Evolutionary conservation across 2,888 invertebrate species (phyloP).

Genomic region (Herminia tarsipennalis): DNA sequence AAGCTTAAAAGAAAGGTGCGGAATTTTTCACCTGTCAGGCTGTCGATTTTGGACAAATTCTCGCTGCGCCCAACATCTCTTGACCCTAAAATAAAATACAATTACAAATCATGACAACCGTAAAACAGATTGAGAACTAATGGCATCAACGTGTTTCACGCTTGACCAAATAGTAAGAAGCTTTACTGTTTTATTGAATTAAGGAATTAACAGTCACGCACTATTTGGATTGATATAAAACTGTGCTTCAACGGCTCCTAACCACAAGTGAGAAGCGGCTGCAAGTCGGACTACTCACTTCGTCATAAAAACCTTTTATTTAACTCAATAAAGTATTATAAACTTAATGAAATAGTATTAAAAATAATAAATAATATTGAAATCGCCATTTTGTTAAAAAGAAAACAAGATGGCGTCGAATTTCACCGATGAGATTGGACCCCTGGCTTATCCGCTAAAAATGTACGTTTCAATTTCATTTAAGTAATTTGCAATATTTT

Average conservation of each 20-base stretch:
- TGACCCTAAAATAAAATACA: no score
- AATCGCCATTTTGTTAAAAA: conserved; percentile 61
- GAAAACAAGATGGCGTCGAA: conserved; percentile 76
- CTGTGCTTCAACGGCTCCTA: conserved; percentile 33
- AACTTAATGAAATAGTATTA: conserved; percentile 56
- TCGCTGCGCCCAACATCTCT: no score
- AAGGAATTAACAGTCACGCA: conserved; percentile 84
- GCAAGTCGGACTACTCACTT: conserved; percentile 84
- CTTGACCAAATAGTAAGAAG: conserved; percentile 80
- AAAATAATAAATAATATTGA: conserved; percentile 22
- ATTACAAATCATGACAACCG: conserved; percentile 47
- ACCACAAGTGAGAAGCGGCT: conserved; percentile 85
- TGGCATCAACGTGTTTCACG: conserved; percentile 64
- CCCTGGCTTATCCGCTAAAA: conserved; percentile 76
- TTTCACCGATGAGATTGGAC: conserved; percentile 70
- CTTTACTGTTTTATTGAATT: conserved; percentile 84
- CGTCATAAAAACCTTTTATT: conserved; percentile 56
- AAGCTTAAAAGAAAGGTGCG: no score
- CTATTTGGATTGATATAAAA: conserved; percentile 76
- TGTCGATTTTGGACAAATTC: no score
- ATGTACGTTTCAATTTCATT: conserved; percentile 64
- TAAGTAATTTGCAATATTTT: conserved; percentile 18
- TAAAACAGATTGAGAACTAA: conserved; percentile 72
- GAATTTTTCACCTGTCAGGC: no score
- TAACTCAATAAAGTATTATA: conserved; percentile 37